Base-by-base conservation (phyloP, 2,113 vertebrate genomes). In the Marcusenius ussheri region DNA sequence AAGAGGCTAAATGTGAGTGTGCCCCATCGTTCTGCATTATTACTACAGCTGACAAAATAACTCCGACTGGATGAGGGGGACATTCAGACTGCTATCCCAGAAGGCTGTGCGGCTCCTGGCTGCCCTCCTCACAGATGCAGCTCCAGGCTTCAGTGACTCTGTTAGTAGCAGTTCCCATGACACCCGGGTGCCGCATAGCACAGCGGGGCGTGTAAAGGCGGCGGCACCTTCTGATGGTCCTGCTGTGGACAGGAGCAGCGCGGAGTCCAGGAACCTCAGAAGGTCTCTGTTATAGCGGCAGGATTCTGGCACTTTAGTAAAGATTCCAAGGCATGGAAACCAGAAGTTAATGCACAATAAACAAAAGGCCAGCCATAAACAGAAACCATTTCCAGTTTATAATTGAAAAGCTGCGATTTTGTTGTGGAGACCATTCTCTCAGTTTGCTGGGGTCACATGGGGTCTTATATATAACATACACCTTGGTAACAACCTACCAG, bases 151-250 rank as follows among this genome's bases (percentile, higher is more conserved):
- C n/a, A 53, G 47, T n/a, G 24, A 31, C 11, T 50, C 84, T 89
- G 87, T 91, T 90, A 91, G 93, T 92, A 94, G 94, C 91, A 62
- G 92, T 88, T 70, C 91, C 91, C 45, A 51, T 93, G 90, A 93
- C 93, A 94, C 92, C 87, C 86, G 51, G 88, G 93, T 90, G 91
- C 90, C 88, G 95, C 93, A 96, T 94, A 92, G 91, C 91, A 92
- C 90, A 15, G 84, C 27, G 83, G 91, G 92, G 92, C 88, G 89
- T 91, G 87, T 83, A 84, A 89, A 90, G 27, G 77, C 39, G 21
- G 89, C 21, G 5, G 45, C 89, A 83, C 92, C 90, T 88, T 91
- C 91, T 91, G 90, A 92, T 86, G 88, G 53, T 19, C 88, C 21
- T 42, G 89, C 35, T 17, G 70, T 89, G 89, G 46, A 90, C 56